Evolutionary conservation across 1,140 invertebrate genomes (phyloP).

Genomic region (Bombus difficillimus): DNA sequence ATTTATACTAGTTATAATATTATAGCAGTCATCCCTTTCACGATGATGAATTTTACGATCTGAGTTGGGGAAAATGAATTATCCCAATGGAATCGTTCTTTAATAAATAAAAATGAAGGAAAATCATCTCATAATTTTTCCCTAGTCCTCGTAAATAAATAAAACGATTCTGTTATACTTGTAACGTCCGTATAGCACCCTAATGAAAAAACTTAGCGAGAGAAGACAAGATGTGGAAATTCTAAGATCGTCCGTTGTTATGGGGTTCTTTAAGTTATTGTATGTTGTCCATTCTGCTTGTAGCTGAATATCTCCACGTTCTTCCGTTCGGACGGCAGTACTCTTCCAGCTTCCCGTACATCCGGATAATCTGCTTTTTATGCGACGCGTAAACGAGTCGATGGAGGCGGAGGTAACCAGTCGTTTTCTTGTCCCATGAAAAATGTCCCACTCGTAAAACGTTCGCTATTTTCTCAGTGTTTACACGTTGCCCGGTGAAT

Average conservation of each 20-base stretch:
- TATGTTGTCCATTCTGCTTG: conserved; percentile 8
- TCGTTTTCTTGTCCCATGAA: conserved; percentile 48
- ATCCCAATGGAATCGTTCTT: neutral
- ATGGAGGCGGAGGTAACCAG: conserved; percentile 49
- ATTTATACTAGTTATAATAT: no score
- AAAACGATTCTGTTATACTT: neutral
- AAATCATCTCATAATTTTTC: neutral
- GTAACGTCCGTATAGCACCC: neutral
- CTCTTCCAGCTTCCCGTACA: conserved; percentile 9
- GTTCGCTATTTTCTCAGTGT: conserved; percentile 46
- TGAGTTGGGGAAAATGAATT: no score
- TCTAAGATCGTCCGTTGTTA: neutral
- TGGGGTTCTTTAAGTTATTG: neutral
- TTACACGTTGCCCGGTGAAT: conserved; percentile 40
- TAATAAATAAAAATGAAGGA: no score
- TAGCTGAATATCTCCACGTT: conserved; percentile 44
- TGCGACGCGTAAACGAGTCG: conserved; percentile 49
- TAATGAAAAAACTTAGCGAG: neutral
- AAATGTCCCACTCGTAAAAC: conserved; percentile 63
- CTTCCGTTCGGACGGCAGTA: neutral
- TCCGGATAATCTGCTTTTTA: conserved; percentile 60
- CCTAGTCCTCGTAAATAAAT: neutral
- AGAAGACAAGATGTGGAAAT: neutral
- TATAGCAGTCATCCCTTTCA: no score
- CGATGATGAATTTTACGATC: neutral